Conservation (phyloP, 2,113 vertebrate species). For the Tychaedon coryphoeus region DNA sequence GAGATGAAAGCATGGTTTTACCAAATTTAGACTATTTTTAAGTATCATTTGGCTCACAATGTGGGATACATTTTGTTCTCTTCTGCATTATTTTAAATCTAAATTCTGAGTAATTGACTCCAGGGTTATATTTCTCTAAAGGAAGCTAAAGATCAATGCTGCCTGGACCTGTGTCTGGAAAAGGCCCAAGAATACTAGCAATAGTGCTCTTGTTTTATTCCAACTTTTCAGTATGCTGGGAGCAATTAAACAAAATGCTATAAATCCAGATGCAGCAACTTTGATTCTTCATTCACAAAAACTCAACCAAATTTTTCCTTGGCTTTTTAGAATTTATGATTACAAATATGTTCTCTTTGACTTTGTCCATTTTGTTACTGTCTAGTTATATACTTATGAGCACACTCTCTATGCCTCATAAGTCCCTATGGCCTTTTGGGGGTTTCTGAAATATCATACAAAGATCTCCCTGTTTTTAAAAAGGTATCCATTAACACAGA, state of each 20-base stretch:
- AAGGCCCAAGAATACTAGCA: background rate
- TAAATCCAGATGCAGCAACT: background rate
- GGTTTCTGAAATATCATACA: background rate
- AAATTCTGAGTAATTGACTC: background rate
- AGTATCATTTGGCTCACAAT: background rate
- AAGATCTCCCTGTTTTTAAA: background rate
- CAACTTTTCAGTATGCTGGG: background rate
- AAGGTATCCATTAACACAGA: background rate
- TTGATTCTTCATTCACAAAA: background rate
- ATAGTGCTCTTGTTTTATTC: background rate
- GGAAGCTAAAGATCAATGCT: background rate
- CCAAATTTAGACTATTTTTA: background rate
- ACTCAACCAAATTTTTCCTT: background rate
- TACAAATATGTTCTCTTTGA: background rate
- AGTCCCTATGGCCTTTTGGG: background rate
- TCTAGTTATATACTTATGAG: background rate
- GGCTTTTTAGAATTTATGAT: background rate
- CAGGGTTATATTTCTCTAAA: background rate
- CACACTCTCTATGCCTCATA: background rate
- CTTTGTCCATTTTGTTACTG: background rate
- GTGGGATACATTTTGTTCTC: background rate
- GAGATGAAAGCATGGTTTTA: background rate
- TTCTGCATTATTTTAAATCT: background rate
- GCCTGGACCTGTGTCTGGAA: constrained; percentile 1
- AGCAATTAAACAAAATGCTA: background rate